Percentiles rank a stretch among this genome's conserved stretches.
Evolutionary conservation across 2,113 vertebrate genomes (phyloP).

Genomic region (Leptocoma aspasia): DNA sequence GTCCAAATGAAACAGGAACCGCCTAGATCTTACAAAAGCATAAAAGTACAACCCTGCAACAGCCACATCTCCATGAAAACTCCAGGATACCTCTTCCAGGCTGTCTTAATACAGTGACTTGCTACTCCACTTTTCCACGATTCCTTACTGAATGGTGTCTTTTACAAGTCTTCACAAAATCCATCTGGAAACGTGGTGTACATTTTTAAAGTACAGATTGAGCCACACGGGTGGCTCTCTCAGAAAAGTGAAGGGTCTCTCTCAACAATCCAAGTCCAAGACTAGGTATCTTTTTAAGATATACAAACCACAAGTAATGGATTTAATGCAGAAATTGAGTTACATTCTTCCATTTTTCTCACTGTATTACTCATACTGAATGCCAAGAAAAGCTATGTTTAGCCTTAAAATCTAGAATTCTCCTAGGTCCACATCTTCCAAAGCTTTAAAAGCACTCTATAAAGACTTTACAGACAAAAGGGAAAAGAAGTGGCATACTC

Average conservation of each 20-base stretch:
- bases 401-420: neutral
- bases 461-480: neutral
- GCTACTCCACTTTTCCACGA: neutral
- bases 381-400: neutral
- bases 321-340: neutral
- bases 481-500: neutral
- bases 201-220: neutral
- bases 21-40: neutral
- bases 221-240: neutral
- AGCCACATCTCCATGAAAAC: neutral
- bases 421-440: neutral
- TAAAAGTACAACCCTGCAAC: neutral
- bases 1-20: neutral
- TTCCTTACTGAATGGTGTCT: neutral
- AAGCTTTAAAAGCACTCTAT: neutral
- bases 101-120: neutral
- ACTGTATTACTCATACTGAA: neutral
- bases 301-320: neutral
- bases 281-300: neutral
- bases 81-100: neutral
- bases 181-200: neutral
- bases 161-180: neutral
- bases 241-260: neutral
- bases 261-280: neutral
- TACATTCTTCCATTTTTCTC: neutral